Evolutionary conservation across 2,888 invertebrate species (phyloP), one percentile per base, ranked within the genome.

Genomic region (Leptodirus hochenwartii): DNA sequence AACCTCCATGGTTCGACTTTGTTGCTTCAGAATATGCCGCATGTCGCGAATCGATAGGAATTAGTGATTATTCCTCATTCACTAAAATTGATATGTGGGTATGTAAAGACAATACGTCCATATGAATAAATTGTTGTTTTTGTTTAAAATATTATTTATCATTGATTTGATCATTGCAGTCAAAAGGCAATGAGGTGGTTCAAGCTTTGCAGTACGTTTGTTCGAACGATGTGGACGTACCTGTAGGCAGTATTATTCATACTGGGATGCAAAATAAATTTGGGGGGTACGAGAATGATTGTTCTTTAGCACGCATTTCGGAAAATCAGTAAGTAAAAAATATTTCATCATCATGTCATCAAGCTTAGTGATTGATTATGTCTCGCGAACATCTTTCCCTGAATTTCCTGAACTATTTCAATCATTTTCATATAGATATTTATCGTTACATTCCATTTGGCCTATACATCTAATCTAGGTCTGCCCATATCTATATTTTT

Each of bases 251-350:
- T 44, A 85, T 95, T 39, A 87, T 93, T 36, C 95, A 95, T 54
- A 93, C 93, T 0, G 96, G 96, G 38, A 93, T 96, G 93, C 93
- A 95, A 56, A 95, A 96, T 57, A 62, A 69, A 37, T 65, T 69
- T 6, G 96, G 96, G 2, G 96, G 96, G 9, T 96, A 95, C 51
- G 95, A 96, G 58, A 96, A 96, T 49, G 96, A 96, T 56, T 95
- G 95, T 59, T 93, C 91, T 35, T 59, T 96, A 30, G 88, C 87
- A 3, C 64, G 95, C 33, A 66, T 93, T 17, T 66, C 81, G 0
- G 75, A 80, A 34, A 81, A 87, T 56, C 81, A 85, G 91, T 91
- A 54, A 61, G 69, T 58, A 31, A 20, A 8, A 28, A 29, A n/a
- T n/a, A n/a, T n/a, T n/a, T n/a, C n/a, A n/a, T n/a, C n/a, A n/a